Percentiles rank a stretch among this genome's conserved stretches.
Evolutionary conservation across 2,797 vertebrate genomes (phyloP).

Genomic region (Vultur gryphus): DNA sequence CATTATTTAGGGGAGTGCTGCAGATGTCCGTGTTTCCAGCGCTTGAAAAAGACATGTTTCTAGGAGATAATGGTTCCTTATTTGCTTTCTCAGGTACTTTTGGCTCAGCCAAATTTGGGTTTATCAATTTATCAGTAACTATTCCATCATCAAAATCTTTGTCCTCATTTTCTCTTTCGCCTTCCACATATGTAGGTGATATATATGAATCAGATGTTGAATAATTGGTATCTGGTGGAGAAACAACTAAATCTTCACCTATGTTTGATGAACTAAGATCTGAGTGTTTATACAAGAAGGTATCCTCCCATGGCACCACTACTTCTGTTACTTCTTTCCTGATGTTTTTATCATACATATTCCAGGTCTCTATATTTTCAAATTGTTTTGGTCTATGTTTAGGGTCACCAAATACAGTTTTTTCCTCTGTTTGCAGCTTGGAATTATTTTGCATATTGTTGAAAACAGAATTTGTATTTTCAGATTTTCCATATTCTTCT

Average conservation of each 20-base stretch:
- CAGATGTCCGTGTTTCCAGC: constrained; percentile 26
- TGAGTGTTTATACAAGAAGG: constrained; percentile 70
- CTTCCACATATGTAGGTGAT: constrained; percentile 72
- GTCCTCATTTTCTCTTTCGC: constrained; percentile 64
- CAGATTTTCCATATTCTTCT: neutral
- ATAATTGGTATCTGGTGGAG: constrained; percentile 79
- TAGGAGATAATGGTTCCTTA: neutral
- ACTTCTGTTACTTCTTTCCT: constrained; percentile 51
- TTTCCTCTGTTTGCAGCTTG: neutral
- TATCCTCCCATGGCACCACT: constrained; percentile 73
- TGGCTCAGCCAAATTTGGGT: neutral
- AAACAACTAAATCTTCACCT: constrained; percentile 69
- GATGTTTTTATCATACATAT: constrained; percentile 56
- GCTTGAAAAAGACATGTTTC: constrained; percentile 1
- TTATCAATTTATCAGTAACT: neutral
- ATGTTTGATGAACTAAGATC: constrained; percentile 66
- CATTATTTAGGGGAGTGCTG: constrained; percentile 1
- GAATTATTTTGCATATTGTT: constrained; percentile 45
- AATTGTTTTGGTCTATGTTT: constrained; percentile 17
- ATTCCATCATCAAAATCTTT: constrained; percentile 32
- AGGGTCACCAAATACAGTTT: neutral
- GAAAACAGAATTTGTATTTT: constrained; percentile 20
- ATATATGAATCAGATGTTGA: constrained; percentile 79
- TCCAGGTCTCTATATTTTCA: constrained; percentile 65
- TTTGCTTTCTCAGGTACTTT: neutral